Base-by-base conservation (phyloP, 2,888 invertebrate genomes). In the Hirtodrosophila alboralis region DNA sequence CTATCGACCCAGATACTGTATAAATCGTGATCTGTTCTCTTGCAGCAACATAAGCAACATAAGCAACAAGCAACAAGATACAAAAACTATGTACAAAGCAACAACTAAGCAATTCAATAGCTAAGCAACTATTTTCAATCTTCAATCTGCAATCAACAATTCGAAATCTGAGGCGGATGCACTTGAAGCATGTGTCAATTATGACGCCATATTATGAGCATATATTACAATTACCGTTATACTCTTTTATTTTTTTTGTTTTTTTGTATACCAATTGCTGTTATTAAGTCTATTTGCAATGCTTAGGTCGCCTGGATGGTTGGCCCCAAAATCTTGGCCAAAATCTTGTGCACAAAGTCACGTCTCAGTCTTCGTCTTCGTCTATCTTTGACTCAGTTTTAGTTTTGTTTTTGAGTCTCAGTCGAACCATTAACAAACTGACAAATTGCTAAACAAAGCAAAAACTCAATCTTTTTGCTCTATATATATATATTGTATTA, bases 171-270 rank as follows among this genome's bases (percentile, higher is more conserved):
- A 69, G 68, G 64, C 79, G 81, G 81, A 80, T 79, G 81, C 81
- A 79, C 64, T 66, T 66, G 72, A 64, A 67, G 76, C 79, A 81
- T 77, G 76, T 83, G 80, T 77, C 84, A 77, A 79, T 80, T 80
- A 79, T 75, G 79, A 80, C 75, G 73, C 77, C 75, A 83, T 83
- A 73, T 77, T 63, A 60, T 52, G 41, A 58, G 49, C 41, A 48
- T 23, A 26, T 47, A 65, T 60, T 60, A 51, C 57, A 51, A 69
- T 60, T 71, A 63, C 73, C 63, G 74, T 67, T 77, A 61, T 49
- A 26, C 48, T 23, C 51, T 23, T 7, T n/a, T n/a, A n/a, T n/a
- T n/a, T n/a, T n/a, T n/a, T n/a, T n/a, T n/a, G n/a, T n/a, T n/a
- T n/a, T n/a, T n/a, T 23, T 7, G 23, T 23, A 45, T 52, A 48